Base-by-base conservation (phyloP, 2,888 invertebrate genomes). In the Coenonympha glycerion region DNA sequence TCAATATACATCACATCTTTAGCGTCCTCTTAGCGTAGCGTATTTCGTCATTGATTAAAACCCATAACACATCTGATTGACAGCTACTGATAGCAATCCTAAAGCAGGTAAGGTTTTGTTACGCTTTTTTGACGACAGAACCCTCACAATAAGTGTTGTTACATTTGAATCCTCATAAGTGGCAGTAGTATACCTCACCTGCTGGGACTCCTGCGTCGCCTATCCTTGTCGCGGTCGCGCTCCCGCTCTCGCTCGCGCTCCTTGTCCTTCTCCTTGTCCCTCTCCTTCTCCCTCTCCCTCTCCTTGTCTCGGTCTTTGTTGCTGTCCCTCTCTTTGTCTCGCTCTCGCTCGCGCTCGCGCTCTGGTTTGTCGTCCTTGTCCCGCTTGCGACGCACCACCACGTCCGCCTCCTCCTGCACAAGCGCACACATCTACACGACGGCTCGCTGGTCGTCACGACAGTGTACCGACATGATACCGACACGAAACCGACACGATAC, bases 391-490 rank as follows among this genome's bases (percentile, higher is more conserved):
- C 86, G 77, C 67, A 83, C 81, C 63, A 88, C 80, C 62, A 89
- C 89, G 57, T 91, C 91, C 55, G 91, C 92, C 72, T 92, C 92
- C 73, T 92, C 91, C 89, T 93, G 92, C 78, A 60, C 65, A 66
- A 68, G 68, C 53, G 24, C 30, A 9, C 36, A 30, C 49, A 16
- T 26, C 33, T 39, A 33, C 24, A 44, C 21, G 39, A 6, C 22
- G n/a, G 13, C 41, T 15, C 41, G 31, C 13, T 3, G 2, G 37
- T n/a, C 3, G 16, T 2, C 24, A 13, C 24, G 39, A 9, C 8
- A 9, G 11, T 11, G 6, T 4, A 18, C 3, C 16, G n/a, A 16
- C 33, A 33, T 33, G 11, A 3, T 6, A 5, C 13, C 31, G 8
- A 11, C 11, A 28, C 28, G 11, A 11, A 5, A 11, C 28, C n/a